phyloP scores from a whole-genome alignment of 2,113 vertebrate species.

The Pungitius pungitius region DNA sequence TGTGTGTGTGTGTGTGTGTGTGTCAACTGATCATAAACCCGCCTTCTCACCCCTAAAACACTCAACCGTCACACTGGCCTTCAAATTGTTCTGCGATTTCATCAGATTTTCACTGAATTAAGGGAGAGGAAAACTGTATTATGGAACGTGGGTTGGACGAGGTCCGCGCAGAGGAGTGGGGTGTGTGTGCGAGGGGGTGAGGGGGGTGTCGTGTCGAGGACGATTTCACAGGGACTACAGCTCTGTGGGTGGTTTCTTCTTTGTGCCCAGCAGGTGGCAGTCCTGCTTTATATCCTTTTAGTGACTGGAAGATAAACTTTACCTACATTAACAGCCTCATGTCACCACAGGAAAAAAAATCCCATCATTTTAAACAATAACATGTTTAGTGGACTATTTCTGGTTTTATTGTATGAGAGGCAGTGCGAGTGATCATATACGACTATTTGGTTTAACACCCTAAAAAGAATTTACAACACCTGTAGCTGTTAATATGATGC shows the following conservation, averaged over 20 bases:
- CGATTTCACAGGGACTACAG: not conserved
- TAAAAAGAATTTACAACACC: not conserved
- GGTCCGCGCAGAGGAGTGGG: not conserved
- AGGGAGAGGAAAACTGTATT: slow-evolving; percentile 16
- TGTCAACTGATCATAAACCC: slow-evolving; percentile 19
- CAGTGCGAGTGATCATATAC: too few relatives aligned
- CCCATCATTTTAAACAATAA: not conserved
- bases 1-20: slow-evolving; percentile 25
- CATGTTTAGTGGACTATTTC: not conserved
- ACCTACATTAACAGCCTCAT: slow-evolving; percentile 14
- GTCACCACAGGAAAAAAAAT: not conserved
- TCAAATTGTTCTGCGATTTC: slow-evolving; percentile 15
- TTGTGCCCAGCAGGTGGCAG: slow-evolving; percentile 59
- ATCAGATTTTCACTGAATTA: slow-evolving; percentile 23
- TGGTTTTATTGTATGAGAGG: not conserved
- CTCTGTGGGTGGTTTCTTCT: not conserved
- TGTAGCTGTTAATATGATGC: not conserved
- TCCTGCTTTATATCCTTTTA: slow-evolving; percentile 19
- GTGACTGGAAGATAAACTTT: not conserved
- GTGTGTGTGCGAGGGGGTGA: too few relatives aligned
- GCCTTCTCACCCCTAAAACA: slow-evolving; percentile 16
- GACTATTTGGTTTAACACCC: too few relatives aligned
- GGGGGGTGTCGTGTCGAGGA: not conserved
- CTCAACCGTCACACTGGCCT: slow-evolving; percentile 6
- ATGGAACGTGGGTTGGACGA: not conserved